Percentiles rank a stretch among this genome's conserved stretches.
These are phyloP conservation scores for Polylopha cassiicola DNA, from an alignment of 2,888 invertebrate genomes.

Conservation along the genomic window DNA sequence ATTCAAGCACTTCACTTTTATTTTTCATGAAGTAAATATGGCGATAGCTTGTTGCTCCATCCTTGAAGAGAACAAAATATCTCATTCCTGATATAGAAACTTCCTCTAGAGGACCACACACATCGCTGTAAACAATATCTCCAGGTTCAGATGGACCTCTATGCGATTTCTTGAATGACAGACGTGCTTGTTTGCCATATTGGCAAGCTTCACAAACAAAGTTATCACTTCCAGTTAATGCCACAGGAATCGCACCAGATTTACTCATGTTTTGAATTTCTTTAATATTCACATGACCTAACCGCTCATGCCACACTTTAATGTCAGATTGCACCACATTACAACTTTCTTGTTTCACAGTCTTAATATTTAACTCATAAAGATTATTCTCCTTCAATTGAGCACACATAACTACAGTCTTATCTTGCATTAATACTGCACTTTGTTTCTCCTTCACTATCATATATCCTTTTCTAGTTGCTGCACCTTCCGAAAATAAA, in stretches of 20 bases:
- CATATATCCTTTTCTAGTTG: slow-evolving; percentile 30
- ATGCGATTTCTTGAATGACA: slow-evolving; percentile 17
- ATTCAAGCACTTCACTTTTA: slow-evolving; percentile 26
- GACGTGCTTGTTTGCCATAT: slow-evolving; percentile 20
- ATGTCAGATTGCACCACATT: slow-evolving; percentile 18
- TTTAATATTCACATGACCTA: slow-evolving; percentile 26
- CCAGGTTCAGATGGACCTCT: slow-evolving; percentile 8
- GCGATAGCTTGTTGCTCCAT: slow-evolving; percentile 21
- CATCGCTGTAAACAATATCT: slow-evolving; percentile 22
- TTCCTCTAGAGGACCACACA: slow-evolving; percentile 24
- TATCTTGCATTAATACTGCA: slow-evolving; percentile 21
- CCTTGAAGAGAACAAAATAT: slow-evolving; percentile 30
- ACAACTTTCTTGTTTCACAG: slow-evolving; percentile 8
- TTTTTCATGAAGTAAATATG: slow-evolving; percentile 26
- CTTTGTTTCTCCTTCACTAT: slow-evolving; percentile 28
- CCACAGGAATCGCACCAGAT: slow-evolving; percentile 17
- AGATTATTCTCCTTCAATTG: slow-evolving; percentile 24
- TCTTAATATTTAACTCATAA: slow-evolving; percentile 25
- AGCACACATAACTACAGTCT: slow-evolving; percentile 20
- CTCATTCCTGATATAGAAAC: slow-evolving; percentile 22
- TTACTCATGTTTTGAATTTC: slow-evolving; percentile 26
- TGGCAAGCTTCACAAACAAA: slow-evolving; percentile 25
- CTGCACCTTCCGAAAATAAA: slow-evolving; percentile 39
- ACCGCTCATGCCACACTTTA: slow-evolving; percentile 25
- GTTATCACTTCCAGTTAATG: slow-evolving; percentile 4